Evolutionary conservation across 2,113 vertebrate genomes (phyloP).

Genomic region (Lepus americanus): DNA sequence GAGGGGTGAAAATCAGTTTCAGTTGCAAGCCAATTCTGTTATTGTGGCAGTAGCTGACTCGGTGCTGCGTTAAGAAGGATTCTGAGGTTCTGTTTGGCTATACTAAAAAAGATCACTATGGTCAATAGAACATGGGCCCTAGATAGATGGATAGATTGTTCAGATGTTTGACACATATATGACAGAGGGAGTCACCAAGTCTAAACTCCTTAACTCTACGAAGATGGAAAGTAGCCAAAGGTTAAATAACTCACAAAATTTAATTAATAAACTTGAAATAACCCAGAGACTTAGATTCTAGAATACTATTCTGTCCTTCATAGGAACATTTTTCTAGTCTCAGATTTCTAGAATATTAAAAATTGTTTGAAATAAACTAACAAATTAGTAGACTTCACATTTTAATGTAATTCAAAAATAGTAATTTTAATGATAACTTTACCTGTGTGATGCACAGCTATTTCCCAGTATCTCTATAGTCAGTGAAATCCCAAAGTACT

Average conservation of each 20-base stretch:
- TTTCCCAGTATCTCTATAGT: background rate
- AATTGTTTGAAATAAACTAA: background rate
- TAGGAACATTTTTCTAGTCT: background rate
- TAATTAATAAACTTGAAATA: background rate
- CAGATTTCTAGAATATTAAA: background rate
- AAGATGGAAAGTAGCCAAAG: background rate
- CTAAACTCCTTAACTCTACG: background rate
- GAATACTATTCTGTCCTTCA: background rate
- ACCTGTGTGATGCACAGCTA: background rate
- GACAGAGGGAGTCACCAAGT: background rate
- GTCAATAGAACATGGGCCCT: background rate
- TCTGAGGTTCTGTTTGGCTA: background rate
- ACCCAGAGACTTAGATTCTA: background rate
- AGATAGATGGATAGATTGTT: background rate
- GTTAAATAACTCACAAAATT: background rate
- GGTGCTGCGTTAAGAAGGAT: conserved; percentile 28
- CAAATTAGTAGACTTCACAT: background rate
- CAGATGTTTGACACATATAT: background rate
- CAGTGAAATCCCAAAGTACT: background rate
- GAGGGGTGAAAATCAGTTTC: background rate
- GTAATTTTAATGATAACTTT: background rate
- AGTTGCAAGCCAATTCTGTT: background rate
- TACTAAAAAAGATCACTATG: background rate
- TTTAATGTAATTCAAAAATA: background rate
- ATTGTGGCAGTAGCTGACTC: background rate